A percentile compares a stretch with the other conserved stretches of the same genome.
These are phyloP conservation scores for Antheraea assamensis DNA, from an alignment of 2,888 invertebrate species.

Conservation along the genomic window DNA sequence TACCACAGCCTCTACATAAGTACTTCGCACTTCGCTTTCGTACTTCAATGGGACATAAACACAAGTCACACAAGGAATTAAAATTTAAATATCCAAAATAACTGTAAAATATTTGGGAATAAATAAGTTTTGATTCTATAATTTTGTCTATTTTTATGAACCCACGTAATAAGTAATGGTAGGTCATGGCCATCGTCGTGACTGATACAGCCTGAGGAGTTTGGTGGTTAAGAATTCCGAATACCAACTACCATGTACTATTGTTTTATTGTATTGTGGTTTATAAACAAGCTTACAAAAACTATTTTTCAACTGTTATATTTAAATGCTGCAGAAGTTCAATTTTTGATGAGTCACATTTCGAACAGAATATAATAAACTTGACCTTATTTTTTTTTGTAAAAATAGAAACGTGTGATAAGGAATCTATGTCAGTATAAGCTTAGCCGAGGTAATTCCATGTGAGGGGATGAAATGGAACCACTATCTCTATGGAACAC, in stretches of 20 bases:
- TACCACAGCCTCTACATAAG: background rate
- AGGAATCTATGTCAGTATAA: conserved; percentile 8
- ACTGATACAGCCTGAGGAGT: background rate
- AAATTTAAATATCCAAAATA: too few relatives aligned
- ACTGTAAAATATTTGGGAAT: too few relatives aligned
- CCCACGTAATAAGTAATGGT: too few relatives aligned
- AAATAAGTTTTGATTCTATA: too few relatives aligned
- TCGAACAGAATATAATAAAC: background rate
- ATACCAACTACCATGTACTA: too few relatives aligned
- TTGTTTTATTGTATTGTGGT: too few relatives aligned
- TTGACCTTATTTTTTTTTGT: background rate
- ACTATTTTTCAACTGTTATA: background rate
- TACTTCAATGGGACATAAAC: too few relatives aligned
- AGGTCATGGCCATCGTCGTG: too few relatives aligned
- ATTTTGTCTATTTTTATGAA: too few relatives aligned
- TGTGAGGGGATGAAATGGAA: background rate
- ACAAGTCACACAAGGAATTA: too few relatives aligned
- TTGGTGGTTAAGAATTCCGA: background rate
- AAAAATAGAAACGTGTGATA: background rate
- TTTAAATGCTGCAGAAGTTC: background rate
- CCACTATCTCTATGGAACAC: background rate
- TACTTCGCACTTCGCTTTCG: too few relatives aligned
- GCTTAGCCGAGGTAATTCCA: background rate
- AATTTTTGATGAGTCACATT: background rate
- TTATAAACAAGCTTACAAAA: too few relatives aligned